A percentile compares a stretch with the other conserved stretches of the same genome.
Conservation (phyloP, 1,140 invertebrate genomes). For the Ooceraea biroi region DNA sequence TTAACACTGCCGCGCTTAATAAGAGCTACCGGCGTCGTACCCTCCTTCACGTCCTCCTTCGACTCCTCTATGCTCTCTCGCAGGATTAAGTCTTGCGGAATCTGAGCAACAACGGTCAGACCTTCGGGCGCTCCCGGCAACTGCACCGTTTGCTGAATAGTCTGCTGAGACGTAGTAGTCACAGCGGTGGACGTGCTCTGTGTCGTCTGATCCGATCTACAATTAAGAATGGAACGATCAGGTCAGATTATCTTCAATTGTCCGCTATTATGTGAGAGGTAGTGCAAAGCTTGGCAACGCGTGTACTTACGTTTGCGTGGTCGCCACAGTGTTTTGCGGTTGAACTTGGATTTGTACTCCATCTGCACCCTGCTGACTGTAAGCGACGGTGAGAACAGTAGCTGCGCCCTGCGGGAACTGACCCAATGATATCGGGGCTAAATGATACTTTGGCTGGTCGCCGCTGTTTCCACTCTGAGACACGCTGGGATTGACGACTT, state of each 20-base stretch:
- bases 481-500: slow-evolving; percentile 89
- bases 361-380: slow-evolving; percentile 87
- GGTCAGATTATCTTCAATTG: neutral
- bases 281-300: neutral
- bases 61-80: slow-evolving; percentile 86
- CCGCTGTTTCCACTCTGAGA: slow-evolving; percentile 84
- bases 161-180: slow-evolving; percentile 83
- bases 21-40: slow-evolving; percentile 86
- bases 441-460: slow-evolving; percentile 90
- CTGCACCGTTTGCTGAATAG: slow-evolving; percentile 84
- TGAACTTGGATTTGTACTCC: slow-evolving; percentile 87
- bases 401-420: slow-evolving; percentile 87
- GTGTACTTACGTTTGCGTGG: slow-evolving; percentile 84
- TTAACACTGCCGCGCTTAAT: slow-evolving; percentile 86
- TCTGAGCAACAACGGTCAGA: slow-evolving; percentile 89
- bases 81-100: slow-evolving; percentile 89
- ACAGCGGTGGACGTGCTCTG: slow-evolving; percentile 84
- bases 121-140: slow-evolving; percentile 87
- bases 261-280: neutral
- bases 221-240: slow-evolving; percentile 4
- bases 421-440: slow-evolving; percentile 88
- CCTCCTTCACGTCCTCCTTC: slow-evolving; percentile 85
- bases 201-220: slow-evolving; percentile 84
- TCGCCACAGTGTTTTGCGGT: slow-evolving; percentile 85
- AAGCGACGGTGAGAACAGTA: slow-evolving; percentile 91